Conservation (phyloP, 2,113 vertebrate genomes). For the Pelusios castaneus region DNA sequence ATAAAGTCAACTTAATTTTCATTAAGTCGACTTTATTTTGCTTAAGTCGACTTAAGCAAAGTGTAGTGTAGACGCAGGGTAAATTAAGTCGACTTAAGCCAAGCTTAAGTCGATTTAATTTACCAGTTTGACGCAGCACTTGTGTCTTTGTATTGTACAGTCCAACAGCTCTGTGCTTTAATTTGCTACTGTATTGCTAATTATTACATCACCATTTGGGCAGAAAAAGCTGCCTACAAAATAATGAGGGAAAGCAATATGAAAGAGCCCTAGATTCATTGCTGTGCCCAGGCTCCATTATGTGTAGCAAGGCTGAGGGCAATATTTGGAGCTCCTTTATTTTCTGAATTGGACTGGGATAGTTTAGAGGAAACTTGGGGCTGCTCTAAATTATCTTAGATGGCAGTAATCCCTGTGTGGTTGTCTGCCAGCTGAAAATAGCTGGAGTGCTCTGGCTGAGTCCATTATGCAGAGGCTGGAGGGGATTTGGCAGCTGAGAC, state of each 20-base stretch:
- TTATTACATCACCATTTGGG: not conserved
- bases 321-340: not conserved
- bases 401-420: rapidly evolving
- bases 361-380: not conserved
- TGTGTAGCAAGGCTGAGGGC: not conserved
- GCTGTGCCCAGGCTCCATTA: not conserved
- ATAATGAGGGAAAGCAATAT: not conserved
- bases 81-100: no score
- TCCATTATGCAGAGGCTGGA: not conserved
- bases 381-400: not conserved
- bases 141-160: not conserved
- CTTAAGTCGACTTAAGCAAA: no score
- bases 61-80: no score
- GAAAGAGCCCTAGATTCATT: not conserved
- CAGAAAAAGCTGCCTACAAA: not conserved
- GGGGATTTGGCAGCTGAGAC: not conserved
- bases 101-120: no score
- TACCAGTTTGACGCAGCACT: no score
- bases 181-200: not conserved
- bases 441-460: not conserved
- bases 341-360: not conserved
- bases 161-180: not conserved
- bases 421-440: not conserved
- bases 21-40: no score
- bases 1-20: no score